phyloP scores from a whole-genome alignment of 2,113 vertebrate species.

The Otis tarda region DNA sequence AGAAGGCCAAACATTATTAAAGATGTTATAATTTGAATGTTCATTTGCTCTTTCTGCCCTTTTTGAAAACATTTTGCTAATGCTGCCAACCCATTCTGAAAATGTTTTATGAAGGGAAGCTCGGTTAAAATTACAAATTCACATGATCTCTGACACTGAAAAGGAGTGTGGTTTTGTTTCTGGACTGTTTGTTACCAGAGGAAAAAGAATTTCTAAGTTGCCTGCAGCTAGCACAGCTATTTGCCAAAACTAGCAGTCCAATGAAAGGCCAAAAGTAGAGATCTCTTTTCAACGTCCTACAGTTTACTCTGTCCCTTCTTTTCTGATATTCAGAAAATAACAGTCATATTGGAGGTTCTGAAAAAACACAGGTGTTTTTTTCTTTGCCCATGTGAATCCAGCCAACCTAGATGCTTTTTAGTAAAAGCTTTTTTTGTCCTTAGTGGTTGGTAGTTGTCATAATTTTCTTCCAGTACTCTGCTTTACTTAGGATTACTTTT shows the following conservation, averaged over 20 bases:
- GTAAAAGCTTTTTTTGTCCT: background rate
- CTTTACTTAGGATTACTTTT: background rate
- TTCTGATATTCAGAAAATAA: background rate
- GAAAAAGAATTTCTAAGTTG: background rate
- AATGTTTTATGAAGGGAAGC: background rate
- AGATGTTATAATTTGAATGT: background rate
- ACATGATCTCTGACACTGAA: background rate
- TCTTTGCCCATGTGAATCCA: background rate
- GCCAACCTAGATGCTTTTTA: background rate
- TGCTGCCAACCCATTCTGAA: background rate
- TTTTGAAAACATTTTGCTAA: background rate
- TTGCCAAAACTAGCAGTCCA: background rate
- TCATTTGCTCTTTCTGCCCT: background rate
- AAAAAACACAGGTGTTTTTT: background rate
- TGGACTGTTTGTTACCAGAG: background rate
- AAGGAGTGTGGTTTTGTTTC: background rate
- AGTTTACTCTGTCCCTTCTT: background rate
- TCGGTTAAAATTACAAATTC: constrained; percentile 26
- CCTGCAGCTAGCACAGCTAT: background rate
- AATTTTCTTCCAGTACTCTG: background rate
- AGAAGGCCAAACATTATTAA: background rate
- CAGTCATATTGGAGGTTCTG: background rate
- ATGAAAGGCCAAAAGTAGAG: background rate
- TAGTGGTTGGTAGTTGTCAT: background rate
- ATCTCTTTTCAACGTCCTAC: background rate